Evolutionary conservation across 1,140 invertebrate species (phyloP), one percentile per base, ranked within the genome.

Genomic region (Pseudomyrmex concolor): DNA sequence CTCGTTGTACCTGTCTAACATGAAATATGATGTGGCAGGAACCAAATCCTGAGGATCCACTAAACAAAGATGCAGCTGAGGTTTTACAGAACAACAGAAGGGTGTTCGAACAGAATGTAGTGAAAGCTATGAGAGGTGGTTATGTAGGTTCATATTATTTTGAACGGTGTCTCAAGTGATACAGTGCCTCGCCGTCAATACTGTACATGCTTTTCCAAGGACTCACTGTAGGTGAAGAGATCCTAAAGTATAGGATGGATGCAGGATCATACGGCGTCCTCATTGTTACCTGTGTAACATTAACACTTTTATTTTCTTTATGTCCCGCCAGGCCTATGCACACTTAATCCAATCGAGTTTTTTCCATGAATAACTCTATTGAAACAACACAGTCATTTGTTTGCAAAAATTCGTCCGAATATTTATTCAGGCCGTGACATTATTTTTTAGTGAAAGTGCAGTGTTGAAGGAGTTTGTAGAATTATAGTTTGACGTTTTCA

Each of bases 41-140:
- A 95, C 99, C 99, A 63, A 99, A 99, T 95, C 98, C 99, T 15
- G 99, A 99, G 95, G 99, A 99, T 95, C 99, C 99, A 43, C 93
- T 99, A 74, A 99, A 99, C 93, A 99, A 99, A 95, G 99, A 99
- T 95, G 99, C 99, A n/a, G 99, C 99, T 22, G 98, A 99, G 93
- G 98, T 99, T 50, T 95, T 99, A 76, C 98, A 99, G 93, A 98
- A 96, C 91, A 99, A 99, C 94, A 95, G 98, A 93, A 96, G 98
- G 90, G 95, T 98, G 74, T 99, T 99, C 94, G 99, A 99, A 94
- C 97, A 98, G 91, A 99, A 99, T 94, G 99, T 99, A 50, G 96
- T 97, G 80, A 98, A 99, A 94, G 98, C 98, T 19, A 99, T 99
- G 97, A 95, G 97, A 83, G 99, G 98, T 70, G 98, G 98, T 60